These are phyloP conservation scores for Microhierax caerulescens DNA, from an alignment of 2,797 vertebrate species.

Conservation along the genomic window DNA sequence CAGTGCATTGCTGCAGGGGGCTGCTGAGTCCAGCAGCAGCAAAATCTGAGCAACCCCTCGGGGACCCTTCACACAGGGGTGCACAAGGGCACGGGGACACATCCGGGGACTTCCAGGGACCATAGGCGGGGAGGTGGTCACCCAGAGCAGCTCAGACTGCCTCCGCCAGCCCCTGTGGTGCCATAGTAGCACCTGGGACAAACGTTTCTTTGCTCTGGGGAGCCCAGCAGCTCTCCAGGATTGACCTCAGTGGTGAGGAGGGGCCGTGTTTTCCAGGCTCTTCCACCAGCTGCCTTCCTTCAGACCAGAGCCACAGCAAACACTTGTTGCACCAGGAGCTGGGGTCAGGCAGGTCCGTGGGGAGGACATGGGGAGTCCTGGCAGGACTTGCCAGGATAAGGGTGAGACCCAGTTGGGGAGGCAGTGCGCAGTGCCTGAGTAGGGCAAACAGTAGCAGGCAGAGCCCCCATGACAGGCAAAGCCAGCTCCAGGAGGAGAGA, in stretches of 20 bases:
- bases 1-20: fast-evolving
- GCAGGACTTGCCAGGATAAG: not conserved
- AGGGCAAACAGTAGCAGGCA: not conserved
- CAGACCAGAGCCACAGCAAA: not conserved
- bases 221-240: not conserved
- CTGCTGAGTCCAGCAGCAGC: not conserved
- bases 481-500: not conserved
- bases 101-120: not conserved
- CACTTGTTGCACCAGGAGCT: not conserved
- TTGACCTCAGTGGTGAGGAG: not conserved
- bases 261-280: not conserved
- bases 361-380: not conserved
- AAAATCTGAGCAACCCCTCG: not conserved
- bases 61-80: not conserved
- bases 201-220: not conserved
- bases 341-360: not conserved
- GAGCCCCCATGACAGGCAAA: not conserved
- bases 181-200: not conserved
- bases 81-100: not conserved
- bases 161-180: not conserved
- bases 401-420: not conserved
- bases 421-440: not conserved
- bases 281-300: not conserved
- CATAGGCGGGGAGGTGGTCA: not conserved
- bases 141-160: not conserved